Evolutionary conservation across 2,888 invertebrate species (phyloP), one percentile per base, ranked within the genome.

Genomic region (Xestia ashworthii): DNA sequence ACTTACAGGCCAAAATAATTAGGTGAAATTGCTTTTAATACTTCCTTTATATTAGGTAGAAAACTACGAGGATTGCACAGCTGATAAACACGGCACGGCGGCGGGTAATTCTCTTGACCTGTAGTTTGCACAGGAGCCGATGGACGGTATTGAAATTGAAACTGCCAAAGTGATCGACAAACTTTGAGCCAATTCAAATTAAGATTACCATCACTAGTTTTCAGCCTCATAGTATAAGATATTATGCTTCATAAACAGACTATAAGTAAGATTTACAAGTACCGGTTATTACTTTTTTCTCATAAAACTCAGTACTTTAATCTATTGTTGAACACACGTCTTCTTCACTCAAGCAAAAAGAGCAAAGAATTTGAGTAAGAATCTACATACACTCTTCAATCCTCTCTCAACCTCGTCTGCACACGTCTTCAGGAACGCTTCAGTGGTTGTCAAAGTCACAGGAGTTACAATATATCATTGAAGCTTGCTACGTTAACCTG

Each of bases 401-500:
- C 60, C 48, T 55, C 62, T 66, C 53, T 53, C 19, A 48, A 32
- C 9, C 38, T 69, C 38, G 9, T 32, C 46, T 73, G 44, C 9
- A 71, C 38, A 44, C 64, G 58, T 66, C 44, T 55, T 32, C 32
- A 55, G 25, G 48, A 19, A 3, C 83, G 83, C 83, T 65, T 46
- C 74, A 71, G 22, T 72, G 78, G 53, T 58, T 70, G 72, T 66
- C 77, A 74, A 76, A 73, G 73, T 69, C n/a, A 53, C 72, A 55
- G 50, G 4, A 81, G 68, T 69, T 46, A 78, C 74, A 70, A 74
- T 74, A 72, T 72, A 60, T 53, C 71, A 67, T 69, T 25, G 81
- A 53, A 70, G 69, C 55, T 68, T 12, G 69, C 60, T 64, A 85
- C 67, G 71, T 82, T 85, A 78, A 71, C 55, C 25, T 60, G 78